These are phyloP conservation scores for Periophthalmus magnuspinnatus DNA, from an alignment of 2,797 vertebrate species.

Conservation along the genomic window DNA sequence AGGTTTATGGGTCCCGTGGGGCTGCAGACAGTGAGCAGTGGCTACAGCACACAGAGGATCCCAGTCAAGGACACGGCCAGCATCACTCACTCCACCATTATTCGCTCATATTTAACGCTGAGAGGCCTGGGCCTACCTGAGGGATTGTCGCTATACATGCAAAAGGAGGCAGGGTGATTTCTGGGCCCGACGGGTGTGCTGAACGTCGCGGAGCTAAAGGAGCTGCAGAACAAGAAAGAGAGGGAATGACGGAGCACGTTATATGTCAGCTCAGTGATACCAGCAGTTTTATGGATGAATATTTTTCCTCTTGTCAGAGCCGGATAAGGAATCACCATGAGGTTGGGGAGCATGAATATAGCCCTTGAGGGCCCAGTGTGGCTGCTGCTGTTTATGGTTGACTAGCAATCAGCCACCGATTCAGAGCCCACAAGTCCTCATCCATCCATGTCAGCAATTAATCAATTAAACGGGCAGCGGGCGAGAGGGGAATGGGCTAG, in stretches of 20 bases:
- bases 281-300: constrained; percentile 72
- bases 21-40: constrained; percentile 68
- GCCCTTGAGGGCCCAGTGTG: constrained; percentile 71
- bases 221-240: constrained; percentile 35
- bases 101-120: constrained; percentile 76
- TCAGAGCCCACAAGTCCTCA: constrained; percentile 69
- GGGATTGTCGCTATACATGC: constrained; percentile 59
- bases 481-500: constrained; percentile 60
- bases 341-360: constrained; percentile 74
- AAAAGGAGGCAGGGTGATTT: constrained; percentile 67
- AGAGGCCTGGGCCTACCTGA: constrained; percentile 61
- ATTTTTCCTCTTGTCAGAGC: constrained; percentile 73
- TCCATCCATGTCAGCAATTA: constrained; percentile 76
- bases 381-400: constrained; percentile 75
- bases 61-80: constrained; percentile 74
- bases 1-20: constrained; percentile 69
- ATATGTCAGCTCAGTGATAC: constrained; percentile 71
- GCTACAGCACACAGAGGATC: constrained; percentile 72
- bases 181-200: constrained; percentile 73
- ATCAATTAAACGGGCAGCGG: constrained; percentile 74
- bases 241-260: constrained; percentile 67
- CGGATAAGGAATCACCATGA: constrained; percentile 75
- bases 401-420: constrained; percentile 77
- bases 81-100: constrained; percentile 77
- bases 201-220: constrained; percentile 54